Evolutionary conservation across 2,888 invertebrate genomes (phyloP).

Genomic region (Dolichomitus sp.): DNA sequence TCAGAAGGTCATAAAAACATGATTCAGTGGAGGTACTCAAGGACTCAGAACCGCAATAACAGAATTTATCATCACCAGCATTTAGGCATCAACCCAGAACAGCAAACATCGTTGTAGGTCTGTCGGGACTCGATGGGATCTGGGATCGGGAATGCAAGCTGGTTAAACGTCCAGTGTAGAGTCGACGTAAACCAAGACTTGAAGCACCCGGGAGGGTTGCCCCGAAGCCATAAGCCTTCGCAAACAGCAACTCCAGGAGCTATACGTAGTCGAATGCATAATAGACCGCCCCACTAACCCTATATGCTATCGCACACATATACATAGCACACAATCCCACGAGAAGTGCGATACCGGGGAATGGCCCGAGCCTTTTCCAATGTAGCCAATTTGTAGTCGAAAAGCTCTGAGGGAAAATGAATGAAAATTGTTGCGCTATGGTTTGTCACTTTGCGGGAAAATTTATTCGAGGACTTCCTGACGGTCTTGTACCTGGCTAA

Average conservation of each 20-base stretch:
- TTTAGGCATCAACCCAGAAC: conserved; percentile 2
- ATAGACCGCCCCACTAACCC: background rate
- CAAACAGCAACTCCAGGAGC: conserved; percentile 24
- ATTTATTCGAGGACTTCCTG: conserved; percentile 21
- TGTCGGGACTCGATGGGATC: background rate
- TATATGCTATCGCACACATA: too few relatives aligned
- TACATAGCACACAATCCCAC: background rate
- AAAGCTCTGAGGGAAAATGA: background rate
- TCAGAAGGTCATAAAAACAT: too few relatives aligned
- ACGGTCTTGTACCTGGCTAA: background rate
- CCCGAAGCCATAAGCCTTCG: conserved; percentile 31
- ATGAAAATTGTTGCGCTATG: conserved; percentile 8
- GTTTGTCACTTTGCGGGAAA: background rate
- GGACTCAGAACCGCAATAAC: too few relatives aligned
- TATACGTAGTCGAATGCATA: conserved; percentile 19
- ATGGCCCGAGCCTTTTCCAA: background rate
- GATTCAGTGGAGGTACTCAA: too few relatives aligned
- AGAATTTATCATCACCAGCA: background rate
- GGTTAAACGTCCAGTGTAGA: conserved; percentile 39
- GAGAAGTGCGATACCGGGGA: background rate
- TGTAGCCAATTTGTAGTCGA: conserved; percentile 2
- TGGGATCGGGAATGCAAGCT: conserved; percentile 25
- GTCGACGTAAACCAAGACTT: conserved; percentile 12
- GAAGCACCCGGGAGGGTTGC: background rate
- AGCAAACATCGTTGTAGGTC: conserved; percentile 13